Evolutionary conservation across 2,888 invertebrate species (phyloP).

Genomic region (Apamea anceps): DNA sequence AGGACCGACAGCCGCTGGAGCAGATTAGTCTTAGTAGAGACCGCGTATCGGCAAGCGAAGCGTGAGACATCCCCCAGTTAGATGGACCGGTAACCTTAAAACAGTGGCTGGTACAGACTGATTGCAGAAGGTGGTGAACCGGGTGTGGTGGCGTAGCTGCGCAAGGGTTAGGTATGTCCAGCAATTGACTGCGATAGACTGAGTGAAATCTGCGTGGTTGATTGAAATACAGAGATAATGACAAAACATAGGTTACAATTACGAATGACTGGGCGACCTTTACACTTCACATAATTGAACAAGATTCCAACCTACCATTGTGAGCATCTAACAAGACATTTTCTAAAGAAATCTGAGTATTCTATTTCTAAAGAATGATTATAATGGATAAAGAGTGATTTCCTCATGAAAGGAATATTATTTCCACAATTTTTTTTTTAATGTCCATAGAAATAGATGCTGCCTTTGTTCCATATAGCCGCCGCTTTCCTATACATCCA

Average conservation of each 20-base stretch:
- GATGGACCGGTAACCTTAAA: not conserved
- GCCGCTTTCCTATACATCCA: no score
- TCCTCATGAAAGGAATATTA: not conserved
- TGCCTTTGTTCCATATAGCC: not conserved
- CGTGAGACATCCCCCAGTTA: not conserved
- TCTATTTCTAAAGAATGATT: not conserved
- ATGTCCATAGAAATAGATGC: not conserved
- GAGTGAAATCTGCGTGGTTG: no score
- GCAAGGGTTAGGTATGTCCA: not conserved
- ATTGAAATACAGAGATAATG: not conserved
- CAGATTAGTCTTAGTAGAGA: not conserved
- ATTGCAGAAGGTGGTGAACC: not conserved
- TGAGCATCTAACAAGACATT: not conserved
- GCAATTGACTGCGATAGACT: not conserved
- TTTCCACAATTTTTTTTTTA: not conserved
- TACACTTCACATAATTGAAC: not conserved
- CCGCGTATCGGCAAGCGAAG: no score
- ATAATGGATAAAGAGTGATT: not conserved
- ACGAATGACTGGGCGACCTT: not conserved
- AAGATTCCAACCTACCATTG: not conserved
- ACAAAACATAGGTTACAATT: not conserved
- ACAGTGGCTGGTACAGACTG: not conserved
- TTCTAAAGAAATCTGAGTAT: not conserved
- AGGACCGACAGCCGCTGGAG: not conserved
- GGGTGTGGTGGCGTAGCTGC: no score